Evolutionary conservation across 2,888 invertebrate genomes (phyloP), one percentile per base, ranked within the genome.

Genomic region (Unio delphinus): DNA sequence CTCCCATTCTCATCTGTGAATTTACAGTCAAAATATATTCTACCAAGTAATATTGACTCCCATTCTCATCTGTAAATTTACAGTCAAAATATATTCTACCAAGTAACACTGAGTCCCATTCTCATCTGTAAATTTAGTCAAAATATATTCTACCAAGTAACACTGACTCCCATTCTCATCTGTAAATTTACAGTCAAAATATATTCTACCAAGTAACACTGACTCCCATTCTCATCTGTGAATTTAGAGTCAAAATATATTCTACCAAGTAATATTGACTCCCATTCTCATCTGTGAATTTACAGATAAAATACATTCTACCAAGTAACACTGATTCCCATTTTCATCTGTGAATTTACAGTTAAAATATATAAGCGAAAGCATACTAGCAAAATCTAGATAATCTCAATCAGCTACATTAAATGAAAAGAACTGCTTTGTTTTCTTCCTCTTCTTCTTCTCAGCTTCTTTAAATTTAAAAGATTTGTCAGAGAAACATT

Each of bases 241-340:
- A 73, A 62, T 23, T 23, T 23, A 23, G 0, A 23, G 23, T 0
- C 0, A 23, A 23, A 23, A 23, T 23, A 23, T 23, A 23, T 23
- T 94, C 92, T 0, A 95, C 94, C 63, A 95, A 91, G 85, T 93
- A 94, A 26, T 80, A 77, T 59, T 83, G 82, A 73, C 86, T 84
- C 30, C 88, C 87, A 82, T 88, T 88, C 62, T 88, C 87, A 23
- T 87, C 87, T 85, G 73, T 20, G 71, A 73, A 62, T 23, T 23
- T 23, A 23, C 23, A 23, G 23, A 23, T 23, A 23, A 23, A 23
- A 23, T 23, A 23, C 0, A 23, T 23, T 94, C 92, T 0, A 95
- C 94, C 63, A 95, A 91, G 85, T 93, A 94, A 26, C 80, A 77
- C 59, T 83, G 82, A 73, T 86, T 84, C 30, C 88, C 88, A 82